Percentiles rank a stretch among this genome's conserved stretches.
Evolutionary conservation across 92 coral and sea anemone species (phyloP).

Genomic region (Epizoanthus ramosus): DNA sequence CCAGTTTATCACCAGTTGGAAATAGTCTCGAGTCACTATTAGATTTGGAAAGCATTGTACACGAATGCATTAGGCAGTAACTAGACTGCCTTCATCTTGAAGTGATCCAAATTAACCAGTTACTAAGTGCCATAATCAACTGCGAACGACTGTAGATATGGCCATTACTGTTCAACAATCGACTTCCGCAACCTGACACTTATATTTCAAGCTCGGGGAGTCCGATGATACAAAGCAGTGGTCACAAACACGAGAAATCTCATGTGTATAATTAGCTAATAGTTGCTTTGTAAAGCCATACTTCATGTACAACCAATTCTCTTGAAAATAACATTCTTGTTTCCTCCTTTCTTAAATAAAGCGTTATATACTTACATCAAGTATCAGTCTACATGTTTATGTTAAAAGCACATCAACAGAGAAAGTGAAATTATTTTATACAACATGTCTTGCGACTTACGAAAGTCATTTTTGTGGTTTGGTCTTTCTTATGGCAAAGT

Average conservation of each 20-base stretch:
- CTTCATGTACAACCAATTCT: too few relatives aligned
- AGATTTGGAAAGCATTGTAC: too few relatives aligned
- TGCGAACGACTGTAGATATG: neutral
- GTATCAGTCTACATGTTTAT: neutral
- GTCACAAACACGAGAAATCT: neutral
- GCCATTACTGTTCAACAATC: constrained; percentile 25
- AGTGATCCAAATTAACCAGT: neutral
- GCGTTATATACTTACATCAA: too few relatives aligned
- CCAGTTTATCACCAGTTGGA: too few relatives aligned
- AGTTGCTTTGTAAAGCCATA: neutral
- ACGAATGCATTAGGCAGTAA: neutral
- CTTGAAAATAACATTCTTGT: too few relatives aligned
- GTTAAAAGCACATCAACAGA: neutral
- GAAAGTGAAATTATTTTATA: neutral
- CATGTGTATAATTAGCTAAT: neutral
- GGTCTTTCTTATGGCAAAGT: neutral
- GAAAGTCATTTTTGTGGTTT: neutral
- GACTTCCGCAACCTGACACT: constrained; percentile 23
- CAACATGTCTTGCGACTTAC: neutral
- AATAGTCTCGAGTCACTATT: too few relatives aligned
- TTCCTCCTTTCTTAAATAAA: too few relatives aligned
- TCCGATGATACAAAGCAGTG: neutral
- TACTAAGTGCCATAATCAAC: neutral
- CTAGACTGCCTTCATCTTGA: constrained; percentile 9
- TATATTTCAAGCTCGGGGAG: constrained; percentile 2